Base-by-base conservation (phyloP, 2,888 invertebrate species). In the Cheilosia pagana region DNA sequence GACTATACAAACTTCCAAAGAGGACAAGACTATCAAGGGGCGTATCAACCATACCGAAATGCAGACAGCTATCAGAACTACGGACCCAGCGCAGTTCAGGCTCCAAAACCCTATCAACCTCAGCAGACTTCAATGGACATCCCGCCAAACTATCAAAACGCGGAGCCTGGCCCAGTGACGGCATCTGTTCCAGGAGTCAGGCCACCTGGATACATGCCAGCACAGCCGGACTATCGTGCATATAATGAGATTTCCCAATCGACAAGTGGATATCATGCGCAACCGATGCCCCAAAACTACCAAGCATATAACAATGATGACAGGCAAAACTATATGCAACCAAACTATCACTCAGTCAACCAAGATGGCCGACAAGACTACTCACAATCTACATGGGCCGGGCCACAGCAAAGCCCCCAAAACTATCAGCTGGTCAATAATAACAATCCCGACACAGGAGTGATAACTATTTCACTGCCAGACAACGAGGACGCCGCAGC, bases 381-480 rank as follows among this genome's bases (percentile, higher is more conserved):
- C 50, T 6, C 21, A 12, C 48, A 48, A 16, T 10, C 60, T 19
- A 7, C n/a, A 48, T 31, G 16, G 45, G 19, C 7, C 14, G 50
- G 35, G 16, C n/a, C 8, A 23, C 50, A 19, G 4, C 50, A 23
- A 35, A 25, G 10, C 6, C 19, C 21, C 1, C n/a, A 45, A 1
- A 21, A 41, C 6, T 76, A 67, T 52, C 59, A 67, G 10, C 28
- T 48, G 0, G 16, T 53, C 3, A 55, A 48, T 19, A 59, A 35
- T 19, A 59, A 35, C 19, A 25, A 43, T 16, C 4, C 53, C 19
- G 7, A 41, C 10, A 0, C 16, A 25, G 43, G 21, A 14, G 28
- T 12, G 7, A 23, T 53, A 16, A n/a, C 67, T 8, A 55, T 67
- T 43, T 43, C 52, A 25, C 21, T 67, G 1, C 53, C 67, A 3